Conservation (phyloP, 2,113 vertebrate genomes). For the Ornithorhynchus anatinus region DNA sequence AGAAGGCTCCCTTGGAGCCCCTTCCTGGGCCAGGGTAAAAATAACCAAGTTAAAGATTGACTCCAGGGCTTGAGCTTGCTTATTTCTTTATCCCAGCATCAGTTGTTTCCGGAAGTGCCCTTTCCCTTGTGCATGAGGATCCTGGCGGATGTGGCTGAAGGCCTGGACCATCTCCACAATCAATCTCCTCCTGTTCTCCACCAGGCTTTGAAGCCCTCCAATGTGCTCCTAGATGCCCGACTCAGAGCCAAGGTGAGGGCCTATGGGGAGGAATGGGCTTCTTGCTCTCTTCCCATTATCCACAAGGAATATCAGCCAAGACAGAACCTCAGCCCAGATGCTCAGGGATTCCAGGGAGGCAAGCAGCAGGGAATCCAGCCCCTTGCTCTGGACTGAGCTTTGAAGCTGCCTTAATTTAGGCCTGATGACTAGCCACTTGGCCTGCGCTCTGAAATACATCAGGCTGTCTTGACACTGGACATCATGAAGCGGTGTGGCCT, state of each 20-base stretch:
- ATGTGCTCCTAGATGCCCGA: constrained; percentile 67
- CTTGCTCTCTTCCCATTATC: too few species aligned
- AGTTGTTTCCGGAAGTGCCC: constrained; percentile 62
- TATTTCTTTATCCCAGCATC: constrained; percentile 38
- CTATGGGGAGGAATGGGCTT: too few species aligned
- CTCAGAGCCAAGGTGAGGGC: constrained; percentile 71
- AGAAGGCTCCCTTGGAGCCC: neutral
- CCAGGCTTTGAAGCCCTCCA: constrained; percentile 69
- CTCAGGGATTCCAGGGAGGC: too few species aligned
- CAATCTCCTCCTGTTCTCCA: constrained; percentile 46
- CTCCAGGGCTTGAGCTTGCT: neutral
- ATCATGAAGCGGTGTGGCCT: too few species aligned
- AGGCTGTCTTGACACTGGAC: too few species aligned
- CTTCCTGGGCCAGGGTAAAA: neutral
- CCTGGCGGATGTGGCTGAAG: constrained; percentile 66
- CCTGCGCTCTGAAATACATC: too few species aligned
- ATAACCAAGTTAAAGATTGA: neutral
- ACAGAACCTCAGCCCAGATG: too few species aligned
- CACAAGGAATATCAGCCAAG: too few species aligned
- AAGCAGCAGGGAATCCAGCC: too few species aligned
- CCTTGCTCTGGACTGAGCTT: neutral
- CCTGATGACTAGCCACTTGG: neutral
- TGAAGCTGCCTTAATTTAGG: neutral
- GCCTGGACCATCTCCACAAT: constrained; percentile 67
- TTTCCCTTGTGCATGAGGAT: constrained; percentile 59